Evolutionary conservation across 1,140 invertebrate genomes (phyloP).

Genomic region (Drosophila pallidifrons): DNA sequence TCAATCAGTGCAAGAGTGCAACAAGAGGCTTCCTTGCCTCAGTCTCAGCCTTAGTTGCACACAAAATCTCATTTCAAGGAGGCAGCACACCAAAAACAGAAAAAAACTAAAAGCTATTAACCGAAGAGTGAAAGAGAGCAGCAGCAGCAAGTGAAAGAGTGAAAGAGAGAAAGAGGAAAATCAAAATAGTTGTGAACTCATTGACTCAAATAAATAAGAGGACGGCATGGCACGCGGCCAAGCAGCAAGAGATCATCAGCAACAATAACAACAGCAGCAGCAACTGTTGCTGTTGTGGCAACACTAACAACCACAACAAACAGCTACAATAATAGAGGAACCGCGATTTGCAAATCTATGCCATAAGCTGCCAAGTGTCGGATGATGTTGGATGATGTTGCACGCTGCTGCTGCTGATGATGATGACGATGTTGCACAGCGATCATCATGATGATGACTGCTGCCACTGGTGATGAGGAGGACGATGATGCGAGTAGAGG

Average conservation of each 20-base stretch:
- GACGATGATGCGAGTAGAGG: slow-evolving; percentile 33
- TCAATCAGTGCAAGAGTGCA: slow-evolving; percentile 72
- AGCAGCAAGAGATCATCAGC: slow-evolving; percentile 47
- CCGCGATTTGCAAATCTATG: slow-evolving; percentile 79
- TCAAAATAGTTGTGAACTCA: slow-evolving; percentile 83
- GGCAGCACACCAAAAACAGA: neutral
- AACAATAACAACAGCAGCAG: slow-evolving; percentile 68
- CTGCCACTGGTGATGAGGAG: slow-evolving; percentile 33
- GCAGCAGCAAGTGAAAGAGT: slow-evolving; percentile 1
- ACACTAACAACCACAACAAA: slow-evolving; percentile 79
- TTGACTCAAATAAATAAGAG: slow-evolving; percentile 82
- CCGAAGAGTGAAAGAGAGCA: slow-evolving; percentile 15
- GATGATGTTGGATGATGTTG: slow-evolving; percentile 67
- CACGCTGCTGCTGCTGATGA: slow-evolving; percentile 26
- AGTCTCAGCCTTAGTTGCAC: slow-evolving; percentile 14
- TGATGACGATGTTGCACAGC: slow-evolving; percentile 31
- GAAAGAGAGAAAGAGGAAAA: slow-evolving; percentile 45
- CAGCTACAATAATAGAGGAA: slow-evolving; percentile 79
- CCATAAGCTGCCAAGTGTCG: slow-evolving; percentile 81
- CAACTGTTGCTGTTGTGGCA: slow-evolving; percentile 64
- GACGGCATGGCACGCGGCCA: slow-evolving; percentile 54
- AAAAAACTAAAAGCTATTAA: slow-evolving; percentile 10
- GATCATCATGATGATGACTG: slow-evolving; percentile 14
- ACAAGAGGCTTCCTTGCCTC: slow-evolving; percentile 71
- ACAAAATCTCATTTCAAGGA: slow-evolving; percentile 34